Evolutionary conservation across 2,113 vertebrate genomes (phyloP).

Genomic region (Spea bombifrons): DNA sequence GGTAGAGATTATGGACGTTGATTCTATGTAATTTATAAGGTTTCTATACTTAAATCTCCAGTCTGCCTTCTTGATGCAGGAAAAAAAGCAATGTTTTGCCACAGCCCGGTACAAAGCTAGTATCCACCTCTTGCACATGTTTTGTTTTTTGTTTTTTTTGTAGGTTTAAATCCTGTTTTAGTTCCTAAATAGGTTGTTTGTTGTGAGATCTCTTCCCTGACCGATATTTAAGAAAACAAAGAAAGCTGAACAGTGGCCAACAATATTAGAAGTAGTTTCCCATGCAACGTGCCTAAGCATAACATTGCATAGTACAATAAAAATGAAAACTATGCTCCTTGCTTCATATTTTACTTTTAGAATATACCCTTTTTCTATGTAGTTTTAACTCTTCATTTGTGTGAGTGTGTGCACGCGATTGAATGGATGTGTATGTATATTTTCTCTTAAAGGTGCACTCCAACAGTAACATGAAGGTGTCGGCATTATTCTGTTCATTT

Average conservation of each 20-base stretch:
- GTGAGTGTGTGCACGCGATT: conserved; percentile 6
- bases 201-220: conserved; percentile 70
- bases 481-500: too few species aligned
- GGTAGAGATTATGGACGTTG: conserved; percentile 77
- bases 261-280: conserved; percentile 68
- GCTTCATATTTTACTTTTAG: background rate
- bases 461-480: too few species aligned
- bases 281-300: conserved; percentile 74
- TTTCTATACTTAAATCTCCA: conserved; percentile 73
- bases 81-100: conserved; percentile 71
- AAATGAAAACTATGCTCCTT: conserved; percentile 42
- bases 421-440: background rate
- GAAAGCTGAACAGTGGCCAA: conserved; percentile 69
- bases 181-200: conserved; percentile 68
- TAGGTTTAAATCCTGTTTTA: conserved; percentile 69
- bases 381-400: background rate
- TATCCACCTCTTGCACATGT: conserved; percentile 66
- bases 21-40: conserved; percentile 82
- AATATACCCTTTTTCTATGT: too few species aligned
- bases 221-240: conserved; percentile 75
- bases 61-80: conserved; percentile 70
- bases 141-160: conserved; percentile 44
- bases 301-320: conserved; percentile 74
- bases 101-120: conserved; percentile 69
- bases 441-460: background rate